Base-by-base conservation (phyloP, 2,797 vertebrate genomes). In the Thaleichthys pacificus region DNA sequence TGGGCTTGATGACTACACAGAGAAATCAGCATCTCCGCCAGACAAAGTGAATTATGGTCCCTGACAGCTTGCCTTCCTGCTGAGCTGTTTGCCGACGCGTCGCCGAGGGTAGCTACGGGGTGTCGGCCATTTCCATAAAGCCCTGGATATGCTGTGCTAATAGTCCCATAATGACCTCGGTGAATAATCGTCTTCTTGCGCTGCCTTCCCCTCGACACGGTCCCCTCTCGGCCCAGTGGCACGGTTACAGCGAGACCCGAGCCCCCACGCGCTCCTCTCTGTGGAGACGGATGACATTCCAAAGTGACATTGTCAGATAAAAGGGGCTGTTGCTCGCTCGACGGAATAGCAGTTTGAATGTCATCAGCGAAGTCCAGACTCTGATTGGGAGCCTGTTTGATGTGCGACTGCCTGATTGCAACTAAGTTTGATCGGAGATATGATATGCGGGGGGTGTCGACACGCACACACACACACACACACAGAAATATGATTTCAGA, bases 281-380 rank as follows among this genome's bases (percentile, higher is more conserved):
- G 82, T 80, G 68, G 42, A 78, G 80, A 73, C 73, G 71, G 79
- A 80, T 84, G 80, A 88, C 85, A 85, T 90, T 87, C 84, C 61
- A 2, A 70, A 82, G 77, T 73, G 74, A 88, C 79, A 79, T 32
- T 30, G 76, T 26, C 68, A 80, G 77, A 87, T 84, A 73, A 82
- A 80, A 74, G 72, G 77, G 61, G 70, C 64, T 47, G 70, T 73
- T 54, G 73, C 65, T 15, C 42, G 69, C 83, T 73, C 3, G 73
- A 84, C 61, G 61, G 84, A 84, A 88, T 66, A 86, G 84, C 73
- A 82, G 82, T 64, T 64, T 75, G 85, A 84, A 85, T 72, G 80
- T 74, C 64, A 1, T 70, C 74, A 62, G 76, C 0, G 6, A 68
- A 74, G 81, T 85, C 77, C 71, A 49, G 61, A 0, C 1, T 49